Evolutionary conservation across 23 tunicate species (phyloP), one percentile per base, ranked within the genome.

Genomic region (Phallusia fumigata): DNA sequence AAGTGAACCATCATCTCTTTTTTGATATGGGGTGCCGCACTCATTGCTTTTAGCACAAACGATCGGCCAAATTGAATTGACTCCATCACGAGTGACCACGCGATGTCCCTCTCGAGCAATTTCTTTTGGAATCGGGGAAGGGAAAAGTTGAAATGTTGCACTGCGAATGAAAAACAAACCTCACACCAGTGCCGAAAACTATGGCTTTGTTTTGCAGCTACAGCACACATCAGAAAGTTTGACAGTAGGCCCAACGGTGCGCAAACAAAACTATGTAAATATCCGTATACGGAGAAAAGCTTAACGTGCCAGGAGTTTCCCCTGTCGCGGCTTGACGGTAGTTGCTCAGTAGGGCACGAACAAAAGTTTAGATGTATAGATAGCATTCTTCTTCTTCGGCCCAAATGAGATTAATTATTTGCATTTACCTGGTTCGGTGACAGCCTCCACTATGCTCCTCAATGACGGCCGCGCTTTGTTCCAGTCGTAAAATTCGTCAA

Each of bases 391-490:
- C 47, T 10, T 40, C 10, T 40, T 40, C 5, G 47, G 47, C 47
- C 10, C 47, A 40, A 40, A 40, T 40, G 3, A 58, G 16, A 21
- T 58, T 58, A 58, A 21, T 58, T 11, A 58, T 21, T 58, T 58
- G 77, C 30, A 33, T 74, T 84, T 78, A 91, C 96, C 79, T 78
- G 90, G 96, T 32, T 77, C 82, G 11, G 72, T 58, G 81, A 86
- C 35, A 31, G 86, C 81, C 75, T 91, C 84, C 28, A 91, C 76
- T 0, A 91, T 11, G 31, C 86, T 88, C 36, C 69, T 73, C 21
- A 53, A 79, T 2, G 87, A 33, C 33, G 86, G 36, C 45, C 86
- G 52, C 18, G 53, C 82, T 64, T 81, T 73, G 51, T 53, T 11
- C 84, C 84, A 78, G 53, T 82, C 58, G 82, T 65, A 73, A 73